Evolutionary conservation across 2,113 vertebrate species (phyloP).

Genomic region (Epinephelus lanceolatus): DNA sequence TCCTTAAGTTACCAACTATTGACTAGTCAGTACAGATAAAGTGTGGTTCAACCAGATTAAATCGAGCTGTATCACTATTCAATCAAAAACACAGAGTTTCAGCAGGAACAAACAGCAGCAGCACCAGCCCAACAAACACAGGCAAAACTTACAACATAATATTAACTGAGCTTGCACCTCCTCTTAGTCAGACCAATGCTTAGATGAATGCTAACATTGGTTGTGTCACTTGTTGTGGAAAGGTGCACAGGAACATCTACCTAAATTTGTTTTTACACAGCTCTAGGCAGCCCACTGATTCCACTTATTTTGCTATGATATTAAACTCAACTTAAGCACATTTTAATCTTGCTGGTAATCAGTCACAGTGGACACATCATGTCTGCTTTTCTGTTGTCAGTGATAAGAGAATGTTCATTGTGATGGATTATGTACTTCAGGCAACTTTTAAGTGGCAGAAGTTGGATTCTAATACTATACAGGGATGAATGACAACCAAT

Average conservation of each 20-base stretch:
- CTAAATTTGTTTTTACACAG: not conserved
- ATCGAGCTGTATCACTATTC: too few relatives aligned
- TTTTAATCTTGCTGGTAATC: not conserved
- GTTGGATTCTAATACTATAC: not conserved
- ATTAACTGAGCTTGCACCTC: not conserved
- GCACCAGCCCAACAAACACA: too few relatives aligned
- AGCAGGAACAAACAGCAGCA: too few relatives aligned
- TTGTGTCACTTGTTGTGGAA: not conserved
- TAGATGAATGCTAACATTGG: not conserved
- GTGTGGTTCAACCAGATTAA: too few relatives aligned
- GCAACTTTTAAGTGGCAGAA: not conserved
- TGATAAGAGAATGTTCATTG: not conserved
- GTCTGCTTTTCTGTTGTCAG: not conserved
- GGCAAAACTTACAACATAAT: too few relatives aligned
- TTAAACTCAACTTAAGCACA: not conserved
- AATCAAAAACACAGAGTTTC: too few relatives aligned
- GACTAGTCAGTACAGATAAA: too few relatives aligned
- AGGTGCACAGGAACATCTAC: not conserved
- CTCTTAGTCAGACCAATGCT: not conserved
- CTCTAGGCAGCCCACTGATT: not conserved
- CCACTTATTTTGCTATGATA: not conserved
- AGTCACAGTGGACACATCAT: not conserved
- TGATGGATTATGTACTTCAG: slow-evolving; percentile 2
- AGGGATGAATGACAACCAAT: not conserved
- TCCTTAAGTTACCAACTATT: too few relatives aligned